Evolutionary conservation across 1,140 invertebrate species (phyloP).

Genomic region (Trialeurodes vaporariorum): DNA sequence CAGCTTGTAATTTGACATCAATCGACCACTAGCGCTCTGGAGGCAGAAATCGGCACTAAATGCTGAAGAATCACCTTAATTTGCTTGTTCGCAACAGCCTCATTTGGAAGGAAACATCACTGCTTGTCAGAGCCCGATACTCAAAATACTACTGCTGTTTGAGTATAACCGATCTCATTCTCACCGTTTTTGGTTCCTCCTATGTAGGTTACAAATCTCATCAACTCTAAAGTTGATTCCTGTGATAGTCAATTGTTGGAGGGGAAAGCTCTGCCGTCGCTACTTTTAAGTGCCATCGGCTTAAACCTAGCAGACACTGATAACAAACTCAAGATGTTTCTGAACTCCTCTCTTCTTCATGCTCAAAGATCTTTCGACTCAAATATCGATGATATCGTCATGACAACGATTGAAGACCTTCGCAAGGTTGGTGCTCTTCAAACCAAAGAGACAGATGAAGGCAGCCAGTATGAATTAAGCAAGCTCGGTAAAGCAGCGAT

Average conservation of each 20-base stretch:
- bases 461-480: neutral
- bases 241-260: neutral
- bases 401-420: neutral
- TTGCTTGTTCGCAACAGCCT: too few relatives aligned
- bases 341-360: neutral
- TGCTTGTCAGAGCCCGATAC: too few relatives aligned
- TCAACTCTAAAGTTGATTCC: neutral
- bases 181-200: too few relatives aligned
- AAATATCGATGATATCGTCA: neutral
- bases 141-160: too few relatives aligned
- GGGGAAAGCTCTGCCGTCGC: neutral
- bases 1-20: too few relatives aligned
- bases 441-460: neutral
- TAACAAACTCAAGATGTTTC: neutral
- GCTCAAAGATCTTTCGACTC: neutral
- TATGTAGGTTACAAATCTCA: neutral
- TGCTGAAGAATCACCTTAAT: too few relatives aligned
- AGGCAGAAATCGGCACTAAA: too few relatives aligned
- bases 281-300: neutral
- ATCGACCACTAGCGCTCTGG: too few relatives aligned
- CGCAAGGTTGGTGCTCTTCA: neutral
- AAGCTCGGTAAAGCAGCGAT: neutral
- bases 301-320: neutral
- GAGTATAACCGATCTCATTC: too few relatives aligned
- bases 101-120: too few relatives aligned